Percentiles rank a stretch among this genome's conserved stretches.
Evolutionary conservation across 2,888 invertebrate species (phyloP).

Genomic region (Tinea semifulvella): DNA sequence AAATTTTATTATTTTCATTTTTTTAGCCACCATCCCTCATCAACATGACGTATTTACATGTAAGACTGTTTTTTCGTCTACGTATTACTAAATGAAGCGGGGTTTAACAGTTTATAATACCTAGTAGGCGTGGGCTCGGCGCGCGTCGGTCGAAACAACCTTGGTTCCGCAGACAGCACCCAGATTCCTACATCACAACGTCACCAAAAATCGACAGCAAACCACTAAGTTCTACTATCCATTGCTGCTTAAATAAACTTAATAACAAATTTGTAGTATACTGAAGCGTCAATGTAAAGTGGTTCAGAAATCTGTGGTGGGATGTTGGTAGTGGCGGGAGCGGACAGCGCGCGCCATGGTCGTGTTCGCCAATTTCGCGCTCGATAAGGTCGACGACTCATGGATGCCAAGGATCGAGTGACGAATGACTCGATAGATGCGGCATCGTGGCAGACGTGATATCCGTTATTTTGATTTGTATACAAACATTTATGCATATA

Average conservation of each 20-base stretch:
- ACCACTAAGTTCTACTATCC: background rate
- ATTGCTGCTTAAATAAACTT: background rate
- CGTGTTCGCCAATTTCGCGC: constrained; percentile 16
- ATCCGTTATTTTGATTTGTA: too few species aligned
- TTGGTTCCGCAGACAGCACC: constrained; percentile 10
- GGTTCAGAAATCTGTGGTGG: background rate
- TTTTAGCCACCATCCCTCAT: too few species aligned
- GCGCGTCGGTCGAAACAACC: constrained; percentile 1
- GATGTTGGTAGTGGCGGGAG: background rate
- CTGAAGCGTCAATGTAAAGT: background rate
- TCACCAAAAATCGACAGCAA: background rate
- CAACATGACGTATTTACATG: too few species aligned
- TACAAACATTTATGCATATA: too few species aligned
- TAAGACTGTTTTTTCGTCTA: too few species aligned
- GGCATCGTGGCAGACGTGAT: background rate
- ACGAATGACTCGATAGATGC: background rate
- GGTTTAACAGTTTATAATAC: too few species aligned
- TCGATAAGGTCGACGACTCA: constrained; percentile 14
- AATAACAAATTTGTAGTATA: background rate
- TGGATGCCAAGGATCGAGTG: background rate
- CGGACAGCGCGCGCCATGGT: constrained; percentile 13
- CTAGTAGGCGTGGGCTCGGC: constrained; percentile 7
- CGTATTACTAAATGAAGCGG: too few species aligned
- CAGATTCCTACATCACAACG: background rate
- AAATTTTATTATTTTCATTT: too few species aligned